Conservation (phyloP, 2,888 invertebrate genomes). For the Dinocampus coccinellae region DNA sequence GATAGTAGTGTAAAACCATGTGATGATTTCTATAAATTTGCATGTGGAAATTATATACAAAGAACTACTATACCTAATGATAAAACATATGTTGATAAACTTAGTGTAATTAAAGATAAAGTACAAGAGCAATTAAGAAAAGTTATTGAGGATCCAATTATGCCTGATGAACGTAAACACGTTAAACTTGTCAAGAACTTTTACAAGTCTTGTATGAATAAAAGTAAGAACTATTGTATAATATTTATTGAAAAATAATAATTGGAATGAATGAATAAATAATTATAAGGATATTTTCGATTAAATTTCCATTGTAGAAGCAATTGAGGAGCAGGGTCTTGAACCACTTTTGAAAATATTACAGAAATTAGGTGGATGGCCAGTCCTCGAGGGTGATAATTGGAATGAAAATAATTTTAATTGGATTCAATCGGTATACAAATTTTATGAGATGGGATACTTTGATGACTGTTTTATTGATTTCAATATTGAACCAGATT, state of each 20-base stretch:
- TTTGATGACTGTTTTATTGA: slow-evolving; percentile 92
- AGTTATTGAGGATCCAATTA: slow-evolving; percentile 76
- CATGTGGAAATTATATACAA: too few species aligned
- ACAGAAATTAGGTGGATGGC: slow-evolving; percentile 89
- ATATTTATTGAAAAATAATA: too few species aligned
- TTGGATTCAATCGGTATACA: slow-evolving; percentile 88
- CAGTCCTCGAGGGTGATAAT: slow-evolving; percentile 80
- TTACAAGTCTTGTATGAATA: too few species aligned
- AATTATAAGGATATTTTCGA: too few species aligned
- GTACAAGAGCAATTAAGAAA: slow-evolving; percentile 80
- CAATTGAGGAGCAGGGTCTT: slow-evolving; percentile 85
- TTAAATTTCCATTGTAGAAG: too few species aligned
- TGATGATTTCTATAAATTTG: slow-evolving; percentile 89
- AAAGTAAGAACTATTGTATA: too few species aligned
- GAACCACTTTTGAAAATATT: slow-evolving; percentile 81
- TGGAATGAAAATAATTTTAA: slow-evolving; percentile 82
- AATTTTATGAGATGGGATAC: slow-evolving; percentile 83
- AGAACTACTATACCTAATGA: too few species aligned
- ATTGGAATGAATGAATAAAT: too few species aligned
- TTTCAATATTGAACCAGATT: slow-evolving; percentile 89
- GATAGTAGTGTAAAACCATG: slow-evolving; percentile 81
- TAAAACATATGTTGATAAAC: slow-evolving; percentile 81
- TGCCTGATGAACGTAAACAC: too few species aligned
- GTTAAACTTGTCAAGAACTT: too few species aligned
- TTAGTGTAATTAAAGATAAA: slow-evolving; percentile 82